phyloP scores from a whole-genome alignment of 30 jellyfish, hydroid and myxozoan species.

The Mastigias papua region DNA sequence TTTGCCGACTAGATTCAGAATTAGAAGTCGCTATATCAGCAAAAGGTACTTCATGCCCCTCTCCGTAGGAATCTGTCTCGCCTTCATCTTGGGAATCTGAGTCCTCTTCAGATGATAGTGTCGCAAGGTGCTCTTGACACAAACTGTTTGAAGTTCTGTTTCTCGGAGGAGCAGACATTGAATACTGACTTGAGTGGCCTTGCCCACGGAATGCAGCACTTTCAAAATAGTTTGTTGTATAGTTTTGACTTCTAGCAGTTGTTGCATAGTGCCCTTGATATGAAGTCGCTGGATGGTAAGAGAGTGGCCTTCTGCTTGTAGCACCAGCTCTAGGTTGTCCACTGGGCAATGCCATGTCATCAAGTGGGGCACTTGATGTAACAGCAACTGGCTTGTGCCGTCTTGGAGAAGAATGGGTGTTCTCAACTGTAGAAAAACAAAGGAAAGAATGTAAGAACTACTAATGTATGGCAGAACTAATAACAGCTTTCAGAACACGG shows the following conservation, averaged over 20 bases:
- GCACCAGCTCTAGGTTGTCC: conserved; percentile 26
- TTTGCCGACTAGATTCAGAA: conserved; percentile 15
- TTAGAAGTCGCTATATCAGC: not conserved
- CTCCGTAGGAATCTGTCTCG: conserved; percentile 5
- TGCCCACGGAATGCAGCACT: conserved; percentile 78
- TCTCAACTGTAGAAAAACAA: not conserved
- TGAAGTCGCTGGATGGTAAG: conserved; percentile 76
- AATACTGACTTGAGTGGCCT: conserved; percentile 38
- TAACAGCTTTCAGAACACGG: no score
- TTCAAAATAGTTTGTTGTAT: conserved; percentile 60
- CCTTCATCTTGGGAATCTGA: conserved; percentile 53
- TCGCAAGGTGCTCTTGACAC: conserved; percentile 26
- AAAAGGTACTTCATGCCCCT: not conserved
- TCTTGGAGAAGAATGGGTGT: not conserved
- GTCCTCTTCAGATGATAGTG: conserved; percentile 70
- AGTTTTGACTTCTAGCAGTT: conserved; percentile 57
- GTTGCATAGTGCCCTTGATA: conserved; percentile 47
- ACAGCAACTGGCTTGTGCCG: conserved; percentile 15
- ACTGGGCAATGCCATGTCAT: conserved; percentile 73
- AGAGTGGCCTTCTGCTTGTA: conserved; percentile 51
- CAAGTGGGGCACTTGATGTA: conserved; percentile 58
- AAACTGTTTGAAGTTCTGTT: conserved; percentile 40
- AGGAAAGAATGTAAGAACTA: not conserved
- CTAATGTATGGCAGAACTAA: not conserved
- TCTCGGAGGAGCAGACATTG: not conserved